Conservation (phyloP, 1,140 invertebrate genomes). For the Pseudomyrmex flavicornis region DNA sequence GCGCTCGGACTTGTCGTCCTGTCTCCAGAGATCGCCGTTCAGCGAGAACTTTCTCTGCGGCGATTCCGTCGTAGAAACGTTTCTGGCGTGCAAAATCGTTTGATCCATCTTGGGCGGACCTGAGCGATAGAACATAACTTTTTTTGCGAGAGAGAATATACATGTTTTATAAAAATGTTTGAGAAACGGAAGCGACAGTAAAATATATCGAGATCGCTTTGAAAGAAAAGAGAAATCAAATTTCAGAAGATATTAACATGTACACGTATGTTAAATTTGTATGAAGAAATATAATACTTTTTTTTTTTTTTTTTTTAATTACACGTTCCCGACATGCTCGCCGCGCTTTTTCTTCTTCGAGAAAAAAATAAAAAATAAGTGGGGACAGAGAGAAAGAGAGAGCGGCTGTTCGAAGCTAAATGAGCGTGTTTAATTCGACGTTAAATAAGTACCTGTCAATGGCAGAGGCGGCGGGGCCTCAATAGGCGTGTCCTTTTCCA, state of each 20-base stretch:
- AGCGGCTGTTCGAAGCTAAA: too few relatives aligned
- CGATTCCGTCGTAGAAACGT: slow-evolving; percentile 45
- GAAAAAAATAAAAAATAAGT: slow-evolving; percentile 9
- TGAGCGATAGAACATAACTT: slow-evolving; percentile 4
- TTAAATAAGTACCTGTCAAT: slow-evolving; percentile 66
- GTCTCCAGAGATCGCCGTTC: slow-evolving; percentile 84
- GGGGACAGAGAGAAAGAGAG: slow-evolving; percentile 8
- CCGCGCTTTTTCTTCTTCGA: not conserved
- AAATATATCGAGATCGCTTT: not conserved
- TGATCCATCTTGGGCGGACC: slow-evolving; percentile 78
- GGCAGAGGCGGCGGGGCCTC: slow-evolving; percentile 82
- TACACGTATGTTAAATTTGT: too few relatives aligned
- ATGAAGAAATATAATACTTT: not conserved
- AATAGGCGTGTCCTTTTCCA: slow-evolving; percentile 56
- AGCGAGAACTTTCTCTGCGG: slow-evolving; percentile 74
- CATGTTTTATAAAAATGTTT: not conserved
- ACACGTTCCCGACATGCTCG: not conserved
- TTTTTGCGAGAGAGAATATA: slow-evolving; percentile 1
- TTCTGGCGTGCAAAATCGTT: slow-evolving; percentile 52
- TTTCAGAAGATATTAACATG: too few relatives aligned
- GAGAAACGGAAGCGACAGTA: not conserved
- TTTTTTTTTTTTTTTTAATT: slow-evolving; percentile 3
- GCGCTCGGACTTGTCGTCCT: slow-evolving; percentile 91
- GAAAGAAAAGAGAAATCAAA: not conserved
- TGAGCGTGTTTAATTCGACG: slow-evolving; percentile 14